Percentiles rank a stretch among this genome's conserved stretches.
Conservation (phyloP, 2,888 invertebrate genomes). For the Polydrusus cervinus region DNA sequence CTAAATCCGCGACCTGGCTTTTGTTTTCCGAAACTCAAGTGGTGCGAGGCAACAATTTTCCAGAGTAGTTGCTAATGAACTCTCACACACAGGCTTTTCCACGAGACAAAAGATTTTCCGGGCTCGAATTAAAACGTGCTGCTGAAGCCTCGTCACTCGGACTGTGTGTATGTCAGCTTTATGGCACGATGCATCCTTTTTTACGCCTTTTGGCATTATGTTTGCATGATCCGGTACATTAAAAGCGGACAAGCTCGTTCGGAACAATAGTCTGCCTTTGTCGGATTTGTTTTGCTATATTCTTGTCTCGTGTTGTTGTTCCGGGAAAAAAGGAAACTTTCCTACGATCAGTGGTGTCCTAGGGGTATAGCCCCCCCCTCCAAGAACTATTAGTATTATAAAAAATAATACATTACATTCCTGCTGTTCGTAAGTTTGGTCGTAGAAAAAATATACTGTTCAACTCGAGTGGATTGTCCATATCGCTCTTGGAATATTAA, state of each 20-base stretch:
- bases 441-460: too few relatives aligned
- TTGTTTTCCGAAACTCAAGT: constrained; percentile 49
- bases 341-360: too few relatives aligned
- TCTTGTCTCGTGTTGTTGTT: not conserved
- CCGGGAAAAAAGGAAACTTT: too few relatives aligned
- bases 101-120: constrained; percentile 50
- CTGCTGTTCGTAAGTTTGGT: too few relatives aligned
- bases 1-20: constrained; percentile 29
- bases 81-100: constrained; percentile 42
- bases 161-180: constrained; percentile 40
- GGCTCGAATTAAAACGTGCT: constrained; percentile 40
- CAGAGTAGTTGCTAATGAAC: constrained; percentile 53
- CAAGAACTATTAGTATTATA: too few relatives aligned
- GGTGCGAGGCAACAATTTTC: constrained; percentile 44
- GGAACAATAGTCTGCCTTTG: constrained; percentile 26
- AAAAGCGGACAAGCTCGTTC: constrained; percentile 33
- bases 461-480: too few relatives aligned
- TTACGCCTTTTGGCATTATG: constrained; percentile 47
- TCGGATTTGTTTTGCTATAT: not conserved
- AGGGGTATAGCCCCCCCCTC: too few relatives aligned
- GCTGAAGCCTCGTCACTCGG: constrained; percentile 38
- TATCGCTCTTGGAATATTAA: too few relatives aligned
- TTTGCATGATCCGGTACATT: constrained; percentile 40
- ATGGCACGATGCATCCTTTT: constrained; percentile 48
- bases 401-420: too few relatives aligned